These are phyloP conservation scores for Enteromius fasciolatus DNA, from an alignment of 2,797 vertebrate species.

Conservation along the genomic window DNA sequence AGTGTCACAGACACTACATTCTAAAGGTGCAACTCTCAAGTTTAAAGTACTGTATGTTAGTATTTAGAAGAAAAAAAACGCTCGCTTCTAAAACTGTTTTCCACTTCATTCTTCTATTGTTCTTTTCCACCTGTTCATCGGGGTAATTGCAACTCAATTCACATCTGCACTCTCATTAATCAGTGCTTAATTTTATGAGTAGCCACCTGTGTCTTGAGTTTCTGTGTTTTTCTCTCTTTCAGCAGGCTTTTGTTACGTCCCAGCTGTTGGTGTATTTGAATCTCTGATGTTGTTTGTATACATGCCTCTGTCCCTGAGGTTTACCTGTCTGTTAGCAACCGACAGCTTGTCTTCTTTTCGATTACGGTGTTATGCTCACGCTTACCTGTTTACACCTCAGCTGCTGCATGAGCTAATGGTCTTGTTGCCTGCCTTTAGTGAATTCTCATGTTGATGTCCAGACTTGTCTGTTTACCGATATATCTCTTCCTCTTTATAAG, in stretches of 20 bases:
- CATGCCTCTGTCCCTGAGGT: slow-evolving; percentile 30
- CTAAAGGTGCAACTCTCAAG: background rate
- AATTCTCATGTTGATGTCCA: slow-evolving; percentile 10
- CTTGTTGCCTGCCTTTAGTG: slow-evolving; percentile 8
- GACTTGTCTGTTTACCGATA: background rate
- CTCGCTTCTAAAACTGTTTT: slow-evolving; percentile 23
- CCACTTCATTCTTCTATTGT: slow-evolving; percentile 37
- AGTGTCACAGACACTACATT: background rate
- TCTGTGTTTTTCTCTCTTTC: slow-evolving; percentile 14
- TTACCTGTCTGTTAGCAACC: slow-evolving; percentile 46
- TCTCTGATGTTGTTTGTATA: slow-evolving; percentile 34
- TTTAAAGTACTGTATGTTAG: background rate
- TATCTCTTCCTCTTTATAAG: background rate
- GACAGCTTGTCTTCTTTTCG: slow-evolving; percentile 2
- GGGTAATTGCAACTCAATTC: slow-evolving; percentile 35
- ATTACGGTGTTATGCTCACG: background rate
- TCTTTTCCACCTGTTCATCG: slow-evolving; percentile 33
- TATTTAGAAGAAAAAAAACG: background rate
- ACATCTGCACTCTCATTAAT: slow-evolving; percentile 31
- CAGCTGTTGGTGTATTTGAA: slow-evolving; percentile 37
- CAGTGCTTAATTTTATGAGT: slow-evolving; percentile 29
- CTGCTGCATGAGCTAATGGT: background rate
- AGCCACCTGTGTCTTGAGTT: slow-evolving; percentile 42
- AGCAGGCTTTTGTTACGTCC: slow-evolving; percentile 25
- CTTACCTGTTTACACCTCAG: slow-evolving; percentile 11